phyloP scores from a whole-genome alignment of 2,113 vertebrate genomes.

The Oryzias woworae region DNA sequence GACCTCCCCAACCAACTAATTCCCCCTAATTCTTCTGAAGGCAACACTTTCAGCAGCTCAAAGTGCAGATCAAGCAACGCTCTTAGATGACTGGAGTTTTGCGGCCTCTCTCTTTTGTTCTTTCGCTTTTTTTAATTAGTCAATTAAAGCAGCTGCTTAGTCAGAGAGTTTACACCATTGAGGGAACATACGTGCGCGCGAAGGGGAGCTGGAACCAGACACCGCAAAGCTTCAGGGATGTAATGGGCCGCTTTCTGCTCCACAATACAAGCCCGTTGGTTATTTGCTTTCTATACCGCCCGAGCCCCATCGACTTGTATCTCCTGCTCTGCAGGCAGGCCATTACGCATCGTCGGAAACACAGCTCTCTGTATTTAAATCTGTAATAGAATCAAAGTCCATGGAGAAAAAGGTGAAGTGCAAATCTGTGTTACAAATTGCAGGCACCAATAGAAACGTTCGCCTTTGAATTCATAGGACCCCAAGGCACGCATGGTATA shows the following conservation, averaged over 20 bases:
- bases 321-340: constrained; percentile 18
- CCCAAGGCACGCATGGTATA: constrained; percentile 55
- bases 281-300: constrained; percentile 21
- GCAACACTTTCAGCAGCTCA: not conserved
- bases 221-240: not conserved
- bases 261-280: constrained; percentile 3
- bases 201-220: constrained; percentile 22
- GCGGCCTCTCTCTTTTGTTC: constrained; percentile 14
- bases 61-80: constrained; percentile 4
- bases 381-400: constrained; percentile 36
- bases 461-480: constrained; percentile 47
- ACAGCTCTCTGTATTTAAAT: constrained; percentile 39
- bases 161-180: constrained; percentile 11
- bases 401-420: constrained; percentile 19
- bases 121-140: constrained; percentile 41
- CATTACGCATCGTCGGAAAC: constrained; percentile 38
- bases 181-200: constrained; percentile 3
- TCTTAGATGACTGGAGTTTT: constrained; percentile 4
- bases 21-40: not conserved
- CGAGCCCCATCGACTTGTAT: constrained; percentile 26
- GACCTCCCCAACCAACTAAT: not conserved
- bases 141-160: constrained; percentile 49
- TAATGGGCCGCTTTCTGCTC: constrained; percentile 1
- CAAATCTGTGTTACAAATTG: constrained; percentile 51
- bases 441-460: constrained; percentile 40